Evolutionary conservation across 2,113 vertebrate genomes (phyloP), one percentile per base, ranked within the genome.

Genomic region (Aegithalos caudatus): DNA sequence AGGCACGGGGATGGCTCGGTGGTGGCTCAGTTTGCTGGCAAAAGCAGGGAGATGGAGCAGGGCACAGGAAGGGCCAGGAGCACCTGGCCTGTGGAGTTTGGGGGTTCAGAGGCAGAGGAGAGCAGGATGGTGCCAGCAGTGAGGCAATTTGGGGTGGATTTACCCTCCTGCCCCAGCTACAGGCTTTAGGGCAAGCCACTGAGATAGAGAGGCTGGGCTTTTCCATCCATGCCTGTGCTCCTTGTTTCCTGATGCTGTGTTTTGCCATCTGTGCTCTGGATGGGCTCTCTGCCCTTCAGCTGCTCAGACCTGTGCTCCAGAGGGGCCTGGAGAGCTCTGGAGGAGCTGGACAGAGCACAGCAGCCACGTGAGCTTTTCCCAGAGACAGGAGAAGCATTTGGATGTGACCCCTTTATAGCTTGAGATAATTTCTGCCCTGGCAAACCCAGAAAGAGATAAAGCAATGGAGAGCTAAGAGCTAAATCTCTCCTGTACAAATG

Each of bases 391-490:
- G 28, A 58, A 65, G 38, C 42, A 25, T 94, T 86, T 93, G 85
- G 92, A 71, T 8, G 1, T 78, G 76, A 83, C 81, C 80, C 50
- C 42, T 81, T 67, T 83, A 2, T 27, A 92, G 85, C 35, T 64
- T 4, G 47, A 81, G 71, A 88, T 93, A 53, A 78, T 95, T 96
- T 94, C 86, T 95, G 76, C 31, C 33, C 88, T 74, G 88, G 50
- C 82, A 90, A 62, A 82, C 23, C 37, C 0, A 4, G 72, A 1
- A 72, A 44, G 81, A 94, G 87, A 92, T 91, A 66, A 95, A 94
- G 92, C 81, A 73, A 40, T 27, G 84, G 87, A 86, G 66, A 94
- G 74, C 95, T 90, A 11, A 90, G 81, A 88, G 88, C 88, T 88
- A 53, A 96, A 96, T 88, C 93, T 93, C 35, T 73, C 50, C 94